Percentiles rank a stretch among this genome's conserved stretches.
phyloP scores from a whole-genome alignment of 2,888 invertebrate genomes.

The Drosophila rellima region DNA sequence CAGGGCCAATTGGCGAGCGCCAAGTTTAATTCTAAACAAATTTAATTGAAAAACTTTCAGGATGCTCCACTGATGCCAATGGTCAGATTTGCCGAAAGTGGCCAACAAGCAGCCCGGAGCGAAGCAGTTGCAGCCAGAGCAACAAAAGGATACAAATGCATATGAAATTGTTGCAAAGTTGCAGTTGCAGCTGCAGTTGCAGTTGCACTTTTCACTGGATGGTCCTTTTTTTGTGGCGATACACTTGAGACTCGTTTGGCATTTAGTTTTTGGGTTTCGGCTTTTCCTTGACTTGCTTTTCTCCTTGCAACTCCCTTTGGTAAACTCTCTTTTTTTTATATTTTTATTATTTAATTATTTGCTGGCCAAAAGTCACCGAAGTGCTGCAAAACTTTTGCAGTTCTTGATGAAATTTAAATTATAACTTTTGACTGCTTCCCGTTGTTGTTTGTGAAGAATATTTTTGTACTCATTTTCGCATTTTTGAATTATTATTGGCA shows the following conservation, averaged over 20 bases:
- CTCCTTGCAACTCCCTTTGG: slow-evolving; percentile 20
- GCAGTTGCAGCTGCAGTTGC: slow-evolving; percentile 49
- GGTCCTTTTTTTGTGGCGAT: slow-evolving; percentile 67
- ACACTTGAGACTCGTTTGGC: slow-evolving; percentile 71
- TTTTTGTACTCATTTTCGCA: not conserved
- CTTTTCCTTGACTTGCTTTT: slow-evolving; percentile 31
- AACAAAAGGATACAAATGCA: slow-evolving; percentile 71
- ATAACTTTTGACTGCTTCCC: slow-evolving; percentile 58
- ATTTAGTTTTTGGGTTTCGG: slow-evolving; percentile 55
- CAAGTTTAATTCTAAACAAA: slow-evolving; percentile 80
- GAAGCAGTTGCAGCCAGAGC: slow-evolving; percentile 21
- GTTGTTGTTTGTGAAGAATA: slow-evolving; percentile 11
- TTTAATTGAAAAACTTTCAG: slow-evolving; percentile 78
- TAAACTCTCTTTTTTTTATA: slow-evolving; percentile 7
- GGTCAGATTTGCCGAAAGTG: slow-evolving; percentile 61
- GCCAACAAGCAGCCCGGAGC: slow-evolving; percentile 4
- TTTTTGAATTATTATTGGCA: slow-evolving; percentile 22
- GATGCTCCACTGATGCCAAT: slow-evolving; percentile 58
- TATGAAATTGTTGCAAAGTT: slow-evolving; percentile 73
- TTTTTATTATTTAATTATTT: slow-evolving; percentile 69
- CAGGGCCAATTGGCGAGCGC: slow-evolving; percentile 48
- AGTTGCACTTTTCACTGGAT: slow-evolving; percentile 32
- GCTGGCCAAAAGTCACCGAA: slow-evolving; percentile 52
- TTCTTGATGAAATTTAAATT: slow-evolving; percentile 66
- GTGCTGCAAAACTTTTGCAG: slow-evolving; percentile 53